phyloP scores from a whole-genome alignment of 2,888 invertebrate genomes.

The Peribatodes rhomboidaria region DNA sequence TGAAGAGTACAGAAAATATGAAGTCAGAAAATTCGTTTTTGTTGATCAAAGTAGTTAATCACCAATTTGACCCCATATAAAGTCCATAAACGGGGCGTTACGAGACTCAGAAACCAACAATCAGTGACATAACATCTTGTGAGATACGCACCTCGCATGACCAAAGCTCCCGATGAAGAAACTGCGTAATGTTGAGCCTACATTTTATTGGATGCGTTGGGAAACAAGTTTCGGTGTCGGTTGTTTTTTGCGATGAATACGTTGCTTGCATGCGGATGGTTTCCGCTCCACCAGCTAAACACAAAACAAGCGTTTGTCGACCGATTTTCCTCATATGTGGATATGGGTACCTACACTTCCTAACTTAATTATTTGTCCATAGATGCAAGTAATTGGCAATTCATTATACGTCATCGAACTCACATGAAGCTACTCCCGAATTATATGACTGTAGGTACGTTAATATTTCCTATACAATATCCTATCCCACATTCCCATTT shows the following conservation, averaged over 20 bases:
- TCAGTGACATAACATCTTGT: conserved; percentile 1
- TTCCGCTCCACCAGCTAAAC: conserved; percentile 13
- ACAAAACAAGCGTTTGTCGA: background rate
- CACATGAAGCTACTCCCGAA: too few species aligned
- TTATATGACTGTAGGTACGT: too few species aligned
- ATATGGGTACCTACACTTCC: background rate
- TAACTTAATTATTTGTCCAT: background rate
- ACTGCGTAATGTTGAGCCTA: background rate
- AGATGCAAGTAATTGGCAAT: too few species aligned
- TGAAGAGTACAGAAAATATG: background rate
- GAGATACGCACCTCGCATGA: background rate
- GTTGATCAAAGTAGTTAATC: background rate
- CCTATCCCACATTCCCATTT: too few species aligned
- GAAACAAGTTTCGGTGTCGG: conserved; percentile 15
- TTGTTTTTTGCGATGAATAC: conserved; percentile 4
- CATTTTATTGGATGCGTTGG: conserved; percentile 12
- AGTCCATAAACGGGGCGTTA: background rate
- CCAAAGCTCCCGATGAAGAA: conserved; percentile 9
- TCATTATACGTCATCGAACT: too few species aligned
- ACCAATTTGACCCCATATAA: background rate
- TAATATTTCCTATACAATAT: too few species aligned
- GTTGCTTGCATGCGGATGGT: conserved; percentile 6
- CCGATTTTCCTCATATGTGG: conserved; percentile 10
- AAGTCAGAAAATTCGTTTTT: background rate
- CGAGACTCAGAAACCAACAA: background rate